A percentile compares a stretch with the other conserved stretches of the same genome.
Evolutionary conservation across 2,888 invertebrate species (phyloP).

Genomic region (Allophyes oxyacanthae): DNA sequence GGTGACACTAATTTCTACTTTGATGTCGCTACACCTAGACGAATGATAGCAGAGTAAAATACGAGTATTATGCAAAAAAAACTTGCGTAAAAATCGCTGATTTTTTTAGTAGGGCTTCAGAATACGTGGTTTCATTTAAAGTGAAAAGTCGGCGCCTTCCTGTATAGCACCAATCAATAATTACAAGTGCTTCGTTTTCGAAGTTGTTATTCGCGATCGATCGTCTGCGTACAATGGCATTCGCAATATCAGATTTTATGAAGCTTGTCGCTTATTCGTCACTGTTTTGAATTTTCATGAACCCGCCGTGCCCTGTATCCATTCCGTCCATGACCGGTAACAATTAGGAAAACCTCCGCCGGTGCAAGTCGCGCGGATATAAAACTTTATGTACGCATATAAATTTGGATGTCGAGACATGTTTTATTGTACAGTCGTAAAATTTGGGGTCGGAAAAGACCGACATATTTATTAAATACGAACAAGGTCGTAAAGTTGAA

Average conservation of each 20-base stretch:
- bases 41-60: no score
- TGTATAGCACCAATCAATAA: slow-evolving; percentile 30
- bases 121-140: no score
- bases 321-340: slow-evolving; percentile 83
- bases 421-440: slow-evolving; percentile 88
- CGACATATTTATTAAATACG: slow-evolving; percentile 89
- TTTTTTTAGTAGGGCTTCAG: no score
- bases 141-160: no score
- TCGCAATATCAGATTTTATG: slow-evolving; percentile 63
- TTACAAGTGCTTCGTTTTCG: slow-evolving; percentile 22
- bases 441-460: slow-evolving; percentile 88
- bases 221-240: slow-evolving; percentile 55
- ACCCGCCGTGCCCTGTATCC: slow-evolving; percentile 65
- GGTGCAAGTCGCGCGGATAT: slow-evolving; percentile 86
- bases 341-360: slow-evolving; percentile 85
- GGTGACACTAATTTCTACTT: no score
- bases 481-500: slow-evolving; percentile 86
- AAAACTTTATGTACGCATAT: slow-evolving; percentile 89
- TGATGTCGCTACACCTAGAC: no score
- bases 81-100: no score
- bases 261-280: slow-evolving; percentile 64
- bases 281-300: slow-evolving; percentile 71
- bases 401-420: slow-evolving; percentile 89
- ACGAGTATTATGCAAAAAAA: no score
- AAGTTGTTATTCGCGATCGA: slow-evolving; percentile 51